phyloP scores from a whole-genome alignment of 2,113 vertebrate species.

The Ailurus styani region DNA sequence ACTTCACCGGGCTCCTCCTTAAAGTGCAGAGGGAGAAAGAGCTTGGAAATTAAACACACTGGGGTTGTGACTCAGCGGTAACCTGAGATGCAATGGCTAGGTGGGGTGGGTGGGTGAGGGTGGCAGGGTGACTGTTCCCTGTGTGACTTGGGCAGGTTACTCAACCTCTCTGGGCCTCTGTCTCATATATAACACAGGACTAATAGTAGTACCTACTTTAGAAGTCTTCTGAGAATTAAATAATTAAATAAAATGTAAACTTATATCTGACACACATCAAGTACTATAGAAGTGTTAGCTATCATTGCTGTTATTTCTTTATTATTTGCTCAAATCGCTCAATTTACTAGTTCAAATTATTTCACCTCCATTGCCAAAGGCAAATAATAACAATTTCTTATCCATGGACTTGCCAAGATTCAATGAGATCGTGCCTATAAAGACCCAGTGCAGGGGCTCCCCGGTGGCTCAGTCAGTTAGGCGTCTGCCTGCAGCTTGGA shows the following conservation, averaged over 20 bases:
- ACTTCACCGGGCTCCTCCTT: neutral
- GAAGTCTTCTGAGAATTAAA: neutral
- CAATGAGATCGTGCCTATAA: neutral
- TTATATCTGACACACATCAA: neutral
- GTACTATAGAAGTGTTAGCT: neutral
- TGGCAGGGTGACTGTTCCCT: neutral
- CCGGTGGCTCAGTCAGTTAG: accelerated
- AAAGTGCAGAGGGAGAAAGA: neutral
- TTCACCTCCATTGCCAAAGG: neutral
- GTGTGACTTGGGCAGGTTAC: neutral
- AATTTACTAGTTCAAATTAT: neutral
- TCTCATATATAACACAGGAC: neutral
- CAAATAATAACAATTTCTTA: neutral
- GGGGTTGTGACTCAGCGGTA: neutral
- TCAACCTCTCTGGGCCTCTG: neutral
- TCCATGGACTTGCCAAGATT: neutral
- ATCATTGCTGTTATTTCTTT: neutral
- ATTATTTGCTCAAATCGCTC: neutral
- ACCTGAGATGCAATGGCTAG: neutral
- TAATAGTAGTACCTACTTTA: neutral
- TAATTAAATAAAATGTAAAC: neutral
- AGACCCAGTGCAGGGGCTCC: neutral
- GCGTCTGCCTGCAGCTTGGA: neutral
- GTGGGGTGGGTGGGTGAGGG: accelerated
- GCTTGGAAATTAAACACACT: neutral